A percentile compares a stretch with the other conserved stretches of the same genome.
phyloP scores from a whole-genome alignment of 1,140 invertebrate genomes.

The Sarcophaga bullata region DNA sequence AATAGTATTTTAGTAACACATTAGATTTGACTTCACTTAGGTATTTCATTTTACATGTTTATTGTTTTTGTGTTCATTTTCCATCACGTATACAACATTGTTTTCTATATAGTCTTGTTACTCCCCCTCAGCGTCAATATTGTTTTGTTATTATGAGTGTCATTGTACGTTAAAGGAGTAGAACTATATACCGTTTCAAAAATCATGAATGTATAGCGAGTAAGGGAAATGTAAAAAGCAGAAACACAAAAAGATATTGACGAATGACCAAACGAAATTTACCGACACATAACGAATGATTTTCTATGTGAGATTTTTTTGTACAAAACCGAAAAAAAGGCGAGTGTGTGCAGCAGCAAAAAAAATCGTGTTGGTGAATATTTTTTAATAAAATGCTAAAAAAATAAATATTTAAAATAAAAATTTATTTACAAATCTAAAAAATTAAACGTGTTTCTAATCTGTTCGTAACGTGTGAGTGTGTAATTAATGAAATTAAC shows the following conservation, averaged over 20 bases:
- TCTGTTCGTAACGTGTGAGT: slow-evolving; percentile 25
- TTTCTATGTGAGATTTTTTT: slow-evolving; percentile 2
- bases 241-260: slow-evolving; percentile 20
- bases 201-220: background rate
- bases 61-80: background rate
- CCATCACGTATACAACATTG: slow-evolving; percentile 27
- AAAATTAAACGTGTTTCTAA: slow-evolving; percentile 20
- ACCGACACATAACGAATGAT: slow-evolving; percentile 29
- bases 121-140: slow-evolving; percentile 22
- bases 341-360: slow-evolving; percentile 36
- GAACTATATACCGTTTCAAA: background rate
- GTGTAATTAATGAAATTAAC: background rate
- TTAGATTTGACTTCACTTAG: too few relatives aligned
- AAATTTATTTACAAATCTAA: slow-evolving; percentile 1
- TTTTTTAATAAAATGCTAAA: slow-evolving; percentile 17
- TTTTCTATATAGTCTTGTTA: slow-evolving; percentile 23
- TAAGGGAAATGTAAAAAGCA: background rate
- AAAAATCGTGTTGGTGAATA: slow-evolving; percentile 28
- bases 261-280: slow-evolving; percentile 12
- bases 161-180: slow-evolving; percentile 23
- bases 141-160: slow-evolving; percentile 32
- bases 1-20: background rate
- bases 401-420: background rate
- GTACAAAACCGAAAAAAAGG: slow-evolving; percentile 38
- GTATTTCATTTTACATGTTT: background rate